Evolutionary conservation across 2,113 vertebrate genomes (phyloP).

Genomic region (Phrynosoma blainvillii): DNA sequence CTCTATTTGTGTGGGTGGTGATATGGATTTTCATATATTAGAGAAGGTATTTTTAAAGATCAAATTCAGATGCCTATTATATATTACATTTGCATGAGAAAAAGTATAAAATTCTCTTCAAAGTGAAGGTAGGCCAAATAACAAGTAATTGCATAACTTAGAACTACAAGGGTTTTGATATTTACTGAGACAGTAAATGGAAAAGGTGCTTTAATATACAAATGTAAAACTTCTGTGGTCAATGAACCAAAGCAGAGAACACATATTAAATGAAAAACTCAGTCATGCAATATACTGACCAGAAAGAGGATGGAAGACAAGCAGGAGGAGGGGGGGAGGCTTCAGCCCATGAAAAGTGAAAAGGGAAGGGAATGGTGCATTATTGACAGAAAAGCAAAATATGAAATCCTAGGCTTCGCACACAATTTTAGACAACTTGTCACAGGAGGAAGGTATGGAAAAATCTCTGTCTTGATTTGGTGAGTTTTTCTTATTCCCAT

Average conservation of each 20-base stretch:
- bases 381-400: slow-evolving; percentile 12
- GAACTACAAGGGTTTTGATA: accelerated
- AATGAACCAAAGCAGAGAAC: slow-evolving; percentile 34
- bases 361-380: slow-evolving; percentile 10
- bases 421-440: slow-evolving; percentile 7
- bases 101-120: slow-evolving; percentile 4
- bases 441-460: background rate
- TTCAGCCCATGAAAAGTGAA: background rate
- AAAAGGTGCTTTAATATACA: background rate
- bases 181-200: slow-evolving; percentile 32
- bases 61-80: slow-evolving; percentile 3
- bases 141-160: background rate
- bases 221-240: slow-evolving; percentile 1
- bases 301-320: background rate
- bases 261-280: slow-evolving; percentile 16
- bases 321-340: background rate
- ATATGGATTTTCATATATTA: background rate
- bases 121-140: background rate
- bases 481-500: too few species aligned
- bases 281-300: background rate
- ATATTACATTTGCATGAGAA: background rate
- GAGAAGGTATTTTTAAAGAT: background rate
- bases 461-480: too few species aligned
- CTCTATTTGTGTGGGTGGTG: too few species aligned
- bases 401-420: background rate